A percentile compares a stretch with the other conserved stretches of the same genome.
Evolutionary conservation across 2,113 vertebrate genomes (phyloP).

Genomic region (Trogon melanurus): DNA sequence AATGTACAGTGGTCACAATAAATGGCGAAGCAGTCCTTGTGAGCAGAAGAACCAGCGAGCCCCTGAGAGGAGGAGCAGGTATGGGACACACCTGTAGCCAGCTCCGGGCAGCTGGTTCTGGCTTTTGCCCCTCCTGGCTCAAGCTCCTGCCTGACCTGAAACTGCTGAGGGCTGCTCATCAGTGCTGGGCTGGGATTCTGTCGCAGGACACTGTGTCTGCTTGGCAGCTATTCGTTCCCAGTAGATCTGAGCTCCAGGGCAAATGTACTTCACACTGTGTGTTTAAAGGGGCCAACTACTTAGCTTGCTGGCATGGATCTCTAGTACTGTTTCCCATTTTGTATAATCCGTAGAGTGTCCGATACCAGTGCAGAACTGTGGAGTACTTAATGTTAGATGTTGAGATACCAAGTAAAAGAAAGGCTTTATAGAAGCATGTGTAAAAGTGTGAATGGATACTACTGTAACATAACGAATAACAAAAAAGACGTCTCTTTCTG

Average conservation of each 20-base stretch:
- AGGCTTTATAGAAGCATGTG: not conserved
- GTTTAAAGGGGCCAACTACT: not conserved
- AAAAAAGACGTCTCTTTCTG: not conserved
- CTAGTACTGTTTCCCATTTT: not conserved
- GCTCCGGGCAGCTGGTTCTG: too few relatives aligned
- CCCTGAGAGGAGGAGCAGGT: too few relatives aligned
- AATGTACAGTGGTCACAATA: too few relatives aligned
- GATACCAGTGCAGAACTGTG: not conserved
- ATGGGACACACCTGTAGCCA: too few relatives aligned
- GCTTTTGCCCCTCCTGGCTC: too few relatives aligned
- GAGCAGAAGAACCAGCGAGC: too few relatives aligned
- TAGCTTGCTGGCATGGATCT: not conserved
- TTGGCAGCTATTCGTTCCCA: not conserved
- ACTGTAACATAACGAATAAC: not conserved
- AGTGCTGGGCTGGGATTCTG: too few relatives aligned
- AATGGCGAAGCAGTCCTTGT: too few relatives aligned
- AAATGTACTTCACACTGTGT: not conserved
- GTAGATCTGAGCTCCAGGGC: not conserved
- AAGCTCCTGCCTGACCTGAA: too few relatives aligned
- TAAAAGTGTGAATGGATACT: not conserved
- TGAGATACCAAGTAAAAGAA: not conserved
- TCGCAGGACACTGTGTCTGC: not conserved
- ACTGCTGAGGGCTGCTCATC: too few relatives aligned
- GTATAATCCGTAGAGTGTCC: not conserved
- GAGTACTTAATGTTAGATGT: not conserved